Percentiles rank a stretch among this genome's conserved stretches.
phyloP scores from a whole-genome alignment of 2,888 invertebrate genomes.

The Venusia cambrica region DNA sequence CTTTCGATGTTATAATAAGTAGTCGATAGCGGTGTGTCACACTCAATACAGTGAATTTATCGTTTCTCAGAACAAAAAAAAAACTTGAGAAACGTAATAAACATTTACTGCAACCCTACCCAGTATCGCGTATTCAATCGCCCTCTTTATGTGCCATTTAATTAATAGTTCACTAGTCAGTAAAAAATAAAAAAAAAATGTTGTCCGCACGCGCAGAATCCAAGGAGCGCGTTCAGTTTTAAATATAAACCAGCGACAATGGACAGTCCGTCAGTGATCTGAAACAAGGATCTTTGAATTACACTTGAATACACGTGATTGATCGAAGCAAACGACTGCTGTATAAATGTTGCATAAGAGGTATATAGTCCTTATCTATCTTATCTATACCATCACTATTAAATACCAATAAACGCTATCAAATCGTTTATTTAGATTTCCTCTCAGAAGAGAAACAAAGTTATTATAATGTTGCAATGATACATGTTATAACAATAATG shows the following conservation, averaged over 20 bases:
- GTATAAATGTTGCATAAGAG: constrained; percentile 1
- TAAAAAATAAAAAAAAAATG: constrained; percentile 41
- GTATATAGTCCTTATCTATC: too few species aligned
- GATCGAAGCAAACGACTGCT: constrained; percentile 23
- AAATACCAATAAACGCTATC: too few species aligned
- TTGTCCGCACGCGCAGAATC: constrained; percentile 51
- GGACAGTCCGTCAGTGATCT: constrained; percentile 60
- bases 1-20: too few species aligned
- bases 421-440: constrained; percentile 1
- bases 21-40: too few species aligned
- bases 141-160: constrained; percentile 55
- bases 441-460: too few species aligned
- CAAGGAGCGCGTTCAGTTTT: constrained; percentile 56
- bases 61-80: constrained; percentile 25
- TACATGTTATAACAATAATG: too few species aligned
- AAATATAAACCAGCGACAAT: constrained; percentile 71
- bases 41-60: constrained; percentile 11
- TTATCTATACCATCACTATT: too few species aligned
- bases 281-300: constrained; percentile 53
- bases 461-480: too few species aligned
- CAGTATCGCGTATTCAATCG: constrained; percentile 49
- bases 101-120: constrained; percentile 35
- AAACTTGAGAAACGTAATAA: constrained; percentile 13
- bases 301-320: constrained; percentile 34
- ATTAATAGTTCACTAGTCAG: constrained; percentile 49